Conservation (phyloP, 1,140 invertebrate species). For the Lerema accius region DNA sequence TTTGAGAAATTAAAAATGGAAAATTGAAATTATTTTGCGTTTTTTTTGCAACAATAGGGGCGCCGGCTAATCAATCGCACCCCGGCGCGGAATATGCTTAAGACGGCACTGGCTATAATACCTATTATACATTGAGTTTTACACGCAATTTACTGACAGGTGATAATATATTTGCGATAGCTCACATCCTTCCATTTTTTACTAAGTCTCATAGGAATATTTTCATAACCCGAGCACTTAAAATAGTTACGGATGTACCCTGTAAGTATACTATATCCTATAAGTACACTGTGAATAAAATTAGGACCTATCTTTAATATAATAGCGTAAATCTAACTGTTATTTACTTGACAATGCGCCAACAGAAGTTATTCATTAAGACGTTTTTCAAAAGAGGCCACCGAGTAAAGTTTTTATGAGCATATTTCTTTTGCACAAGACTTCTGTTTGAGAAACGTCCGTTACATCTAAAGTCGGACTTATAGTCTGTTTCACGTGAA, state of each 20-base stretch:
- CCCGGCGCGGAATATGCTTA: too few species aligned
- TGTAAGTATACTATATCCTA: slow-evolving; percentile 5
- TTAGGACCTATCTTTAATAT: slow-evolving; percentile 22
- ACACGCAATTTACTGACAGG: neutral
- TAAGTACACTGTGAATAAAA: slow-evolving; percentile 14
- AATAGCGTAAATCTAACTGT: slow-evolving; percentile 29
- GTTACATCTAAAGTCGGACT: slow-evolving; percentile 11
- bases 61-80: too few species aligned
- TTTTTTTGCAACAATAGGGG: too few species aligned
- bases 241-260: slow-evolving; percentile 1
- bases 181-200: slow-evolving; percentile 23
- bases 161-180: neutral
- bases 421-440: slow-evolving; percentile 3
- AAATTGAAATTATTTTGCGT: too few species aligned
- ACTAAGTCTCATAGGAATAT: slow-evolving; percentile 18
- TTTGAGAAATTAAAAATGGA: too few species aligned
- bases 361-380: slow-evolving; percentile 36
- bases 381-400: slow-evolving; percentile 47
- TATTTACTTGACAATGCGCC: slow-evolving; percentile 66
- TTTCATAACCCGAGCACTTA: slow-evolving; percentile 20
- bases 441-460: slow-evolving; percentile 35
- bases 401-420: slow-evolving; percentile 20
- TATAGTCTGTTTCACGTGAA: slow-evolving; percentile 13
- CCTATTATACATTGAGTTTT: neutral
- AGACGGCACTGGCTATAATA: too few species aligned